These are phyloP conservation scores for Drosophila willistoni DNA, from an alignment of 1,140 invertebrate species.

Conservation along the genomic window DNA sequence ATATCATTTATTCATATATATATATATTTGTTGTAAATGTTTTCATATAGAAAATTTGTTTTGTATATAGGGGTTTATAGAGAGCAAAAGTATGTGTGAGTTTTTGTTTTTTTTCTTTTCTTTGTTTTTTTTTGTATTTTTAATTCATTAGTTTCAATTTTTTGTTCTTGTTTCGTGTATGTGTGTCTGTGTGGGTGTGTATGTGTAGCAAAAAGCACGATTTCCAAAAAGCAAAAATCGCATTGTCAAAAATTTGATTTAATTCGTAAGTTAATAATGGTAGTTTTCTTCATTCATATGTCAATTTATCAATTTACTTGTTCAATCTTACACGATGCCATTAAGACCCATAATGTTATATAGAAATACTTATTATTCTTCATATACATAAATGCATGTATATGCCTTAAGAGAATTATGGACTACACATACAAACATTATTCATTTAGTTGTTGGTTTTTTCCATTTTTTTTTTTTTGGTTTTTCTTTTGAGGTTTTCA, in stretches of 20 bases:
- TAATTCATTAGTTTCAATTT: conserved; percentile 51
- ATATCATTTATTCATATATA: conserved; percentile 27
- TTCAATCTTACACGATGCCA: conserved; percentile 27
- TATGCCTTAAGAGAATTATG: conserved; percentile 73
- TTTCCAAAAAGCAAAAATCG: conserved; percentile 79
- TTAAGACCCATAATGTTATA: conserved; percentile 57
- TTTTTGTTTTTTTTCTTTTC: conserved; percentile 16
- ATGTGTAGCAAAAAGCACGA: conserved; percentile 73
- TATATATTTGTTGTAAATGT: conserved; percentile 36
- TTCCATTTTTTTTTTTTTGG: conserved; percentile 1
- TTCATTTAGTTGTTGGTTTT: conserved; percentile 22
- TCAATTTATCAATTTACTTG: conserved; percentile 22
- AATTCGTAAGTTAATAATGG: conserved; percentile 72
- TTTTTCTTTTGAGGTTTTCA: conserved; percentile 24
- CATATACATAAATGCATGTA: conserved; percentile 38
- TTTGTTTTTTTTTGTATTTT: conserved; percentile 35
- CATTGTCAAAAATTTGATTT: conserved; percentile 77
- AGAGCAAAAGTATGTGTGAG: conserved; percentile 63
- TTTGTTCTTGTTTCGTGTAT: conserved; percentile 23
- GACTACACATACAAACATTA: conserved; percentile 74
- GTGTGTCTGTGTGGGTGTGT: conserved; percentile 30
- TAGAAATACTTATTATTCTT: conserved; percentile 24
- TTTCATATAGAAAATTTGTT: conserved; percentile 65
- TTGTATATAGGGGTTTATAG: conserved; percentile 74
- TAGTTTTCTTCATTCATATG: conserved; percentile 48